Percentiles rank a stretch among this genome's conserved stretches.
Evolutionary conservation across 2,113 vertebrate genomes (phyloP).

Genomic region (Pachycephala philippinensis): DNA sequence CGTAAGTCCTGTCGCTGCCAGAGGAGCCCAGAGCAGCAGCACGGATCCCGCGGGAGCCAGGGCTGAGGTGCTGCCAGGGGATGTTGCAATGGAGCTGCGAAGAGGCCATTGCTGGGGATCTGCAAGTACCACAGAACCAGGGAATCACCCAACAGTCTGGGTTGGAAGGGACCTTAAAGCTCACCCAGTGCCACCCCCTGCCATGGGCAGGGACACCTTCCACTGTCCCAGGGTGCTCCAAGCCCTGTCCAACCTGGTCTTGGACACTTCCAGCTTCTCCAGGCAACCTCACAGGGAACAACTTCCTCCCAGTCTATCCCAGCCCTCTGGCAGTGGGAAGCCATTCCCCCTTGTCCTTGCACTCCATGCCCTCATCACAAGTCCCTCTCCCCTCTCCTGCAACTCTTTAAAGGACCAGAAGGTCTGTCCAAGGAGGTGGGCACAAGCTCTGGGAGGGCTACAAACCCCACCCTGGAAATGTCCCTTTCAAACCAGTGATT

Average conservation of each 20-base stretch:
- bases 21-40: neutral
- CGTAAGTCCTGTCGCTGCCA: neutral
- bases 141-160: neutral
- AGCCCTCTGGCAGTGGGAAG: neutral
- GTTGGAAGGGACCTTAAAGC: neutral
- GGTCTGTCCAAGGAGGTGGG: neutral
- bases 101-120: neutral
- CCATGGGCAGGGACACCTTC: neutral
- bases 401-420: neutral
- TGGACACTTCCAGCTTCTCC: neutral
- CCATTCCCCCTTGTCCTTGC: neutral
- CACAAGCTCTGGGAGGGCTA: neutral
- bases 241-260: fast-evolving
- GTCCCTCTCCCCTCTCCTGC: neutral
- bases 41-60: neutral
- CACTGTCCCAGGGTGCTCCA: fast-evolving
- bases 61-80: neutral
- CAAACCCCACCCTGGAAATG: neutral
- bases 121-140: neutral
- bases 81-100: neutral
- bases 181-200: neutral
- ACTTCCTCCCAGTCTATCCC: neutral
- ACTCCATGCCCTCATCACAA: neutral
- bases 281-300: neutral
- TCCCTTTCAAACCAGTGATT: neutral